Conservation (phyloP, 37 sponge, comb jelly and placozoan genomes). For the Haliclona indistincta region DNA sequence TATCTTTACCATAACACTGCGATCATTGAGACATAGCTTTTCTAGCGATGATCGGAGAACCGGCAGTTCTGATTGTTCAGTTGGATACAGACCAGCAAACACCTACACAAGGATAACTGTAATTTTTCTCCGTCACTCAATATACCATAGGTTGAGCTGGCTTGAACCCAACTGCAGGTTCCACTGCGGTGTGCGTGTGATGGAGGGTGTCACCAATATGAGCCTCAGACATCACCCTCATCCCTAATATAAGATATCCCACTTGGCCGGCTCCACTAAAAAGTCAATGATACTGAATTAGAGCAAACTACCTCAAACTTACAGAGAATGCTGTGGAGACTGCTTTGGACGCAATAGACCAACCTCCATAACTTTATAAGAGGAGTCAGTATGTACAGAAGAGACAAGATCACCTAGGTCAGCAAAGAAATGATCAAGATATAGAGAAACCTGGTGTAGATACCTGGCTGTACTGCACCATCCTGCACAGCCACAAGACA, state of each 20-base stretch:
- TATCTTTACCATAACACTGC: conserved; percentile 68
- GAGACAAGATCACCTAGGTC: conserved; percentile 54
- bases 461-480: conserved; percentile 64
- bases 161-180: conserved; percentile 75
- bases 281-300: background rate
- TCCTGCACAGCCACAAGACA: conserved; percentile 77
- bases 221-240: conserved; percentile 76
- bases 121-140: too few relatives aligned
- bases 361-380: conserved; percentile 64
- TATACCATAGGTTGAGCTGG: conserved; percentile 84
- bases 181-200: conserved; percentile 34
- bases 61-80: conserved; percentile 61
- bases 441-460: background rate
- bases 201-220: conserved; percentile 95
- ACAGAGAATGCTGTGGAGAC: conserved; percentile 52
- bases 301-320: conserved; percentile 15
- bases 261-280: conserved; percentile 80
- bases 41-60: conserved; percentile 65
- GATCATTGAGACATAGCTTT: conserved; percentile 87
- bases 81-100: conserved; percentile 91
- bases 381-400: conserved; percentile 49
- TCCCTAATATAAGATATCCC: conserved; percentile 83
- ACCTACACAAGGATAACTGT: conserved; percentile 52
- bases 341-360: conserved; percentile 73
- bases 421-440: background rate